Evolutionary conservation across 2,888 invertebrate species (phyloP).

Genomic region (Sinodicranocentrus sp.): DNA sequence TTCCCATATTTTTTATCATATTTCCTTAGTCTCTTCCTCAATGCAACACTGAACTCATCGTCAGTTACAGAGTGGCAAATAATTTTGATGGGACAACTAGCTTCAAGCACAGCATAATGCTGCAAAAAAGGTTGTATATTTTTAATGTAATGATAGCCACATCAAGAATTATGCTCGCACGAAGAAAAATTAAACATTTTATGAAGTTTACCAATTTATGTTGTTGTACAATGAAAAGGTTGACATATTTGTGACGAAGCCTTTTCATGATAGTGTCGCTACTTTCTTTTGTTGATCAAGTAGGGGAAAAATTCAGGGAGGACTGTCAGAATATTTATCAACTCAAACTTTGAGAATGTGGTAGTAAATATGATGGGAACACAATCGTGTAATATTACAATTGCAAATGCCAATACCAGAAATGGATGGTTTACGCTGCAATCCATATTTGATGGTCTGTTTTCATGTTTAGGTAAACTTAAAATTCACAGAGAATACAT

Average conservation of each 20-base stretch:
- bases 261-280: conserved; percentile 16
- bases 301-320: conserved; percentile 24
- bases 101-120: too few relatives aligned
- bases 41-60: too few relatives aligned
- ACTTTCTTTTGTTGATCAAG: background rate
- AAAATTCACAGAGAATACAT: conserved; percentile 48
- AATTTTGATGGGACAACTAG: too few relatives aligned
- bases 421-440: background rate
- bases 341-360: background rate
- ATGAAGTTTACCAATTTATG: too few relatives aligned
- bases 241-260: conserved; percentile 29
- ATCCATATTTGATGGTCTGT: background rate
- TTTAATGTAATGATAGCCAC: too few relatives aligned
- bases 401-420: background rate
- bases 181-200: too few relatives aligned
- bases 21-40: too few relatives aligned
- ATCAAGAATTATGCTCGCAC: too few relatives aligned
- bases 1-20: too few relatives aligned
- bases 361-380: background rate
- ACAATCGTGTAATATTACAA: background rate
- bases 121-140: too few relatives aligned
- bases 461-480: background rate
- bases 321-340: conserved; percentile 24
- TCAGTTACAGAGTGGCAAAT: too few relatives aligned
- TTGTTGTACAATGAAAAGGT: conserved; percentile 46